Evolutionary conservation across 2,888 invertebrate genomes (phyloP).

Genomic region (Protula sp.): DNA sequence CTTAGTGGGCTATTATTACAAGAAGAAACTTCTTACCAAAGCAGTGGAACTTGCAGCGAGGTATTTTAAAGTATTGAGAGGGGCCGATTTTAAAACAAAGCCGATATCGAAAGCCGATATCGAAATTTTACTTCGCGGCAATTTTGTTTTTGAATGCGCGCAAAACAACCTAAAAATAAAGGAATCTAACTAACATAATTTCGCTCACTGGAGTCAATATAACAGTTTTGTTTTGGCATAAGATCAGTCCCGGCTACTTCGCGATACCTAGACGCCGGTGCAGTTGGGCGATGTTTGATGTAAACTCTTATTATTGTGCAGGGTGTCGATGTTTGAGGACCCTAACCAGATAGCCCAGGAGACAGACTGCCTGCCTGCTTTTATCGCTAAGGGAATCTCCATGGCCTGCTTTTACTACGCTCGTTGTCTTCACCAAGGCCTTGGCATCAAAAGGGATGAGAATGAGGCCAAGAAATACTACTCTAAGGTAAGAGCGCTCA

Average conservation of each 20-base stretch:
- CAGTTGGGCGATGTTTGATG: no score
- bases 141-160: no score
- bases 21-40: slow-evolving; percentile 50
- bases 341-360: slow-evolving; percentile 37
- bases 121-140: no score
- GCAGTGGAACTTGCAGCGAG: slow-evolving; percentile 50
- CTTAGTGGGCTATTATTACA: slow-evolving; percentile 49
- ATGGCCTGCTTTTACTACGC: slow-evolving; percentile 50
- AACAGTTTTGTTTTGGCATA: no score
- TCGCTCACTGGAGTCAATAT: no score
- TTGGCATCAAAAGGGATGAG: slow-evolving; percentile 39
- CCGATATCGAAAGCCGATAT: no score
- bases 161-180: no score
- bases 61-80: no score
- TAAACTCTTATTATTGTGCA: slow-evolving; percentile 25
- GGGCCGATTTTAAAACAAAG: no score
- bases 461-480: slow-evolving; percentile 41
- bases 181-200: no score
- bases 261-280: no score
- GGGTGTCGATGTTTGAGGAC: slow-evolving; percentile 37
- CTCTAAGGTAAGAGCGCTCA: slow-evolving; percentile 47
- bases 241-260: no score
- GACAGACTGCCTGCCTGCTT: slow-evolving; percentile 46
- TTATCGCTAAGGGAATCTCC: slow-evolving; percentile 47
- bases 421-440: slow-evolving; percentile 43